Base-by-base conservation (phyloP, 2,113 vertebrate species). In the Aphyosemion australe region DNA sequence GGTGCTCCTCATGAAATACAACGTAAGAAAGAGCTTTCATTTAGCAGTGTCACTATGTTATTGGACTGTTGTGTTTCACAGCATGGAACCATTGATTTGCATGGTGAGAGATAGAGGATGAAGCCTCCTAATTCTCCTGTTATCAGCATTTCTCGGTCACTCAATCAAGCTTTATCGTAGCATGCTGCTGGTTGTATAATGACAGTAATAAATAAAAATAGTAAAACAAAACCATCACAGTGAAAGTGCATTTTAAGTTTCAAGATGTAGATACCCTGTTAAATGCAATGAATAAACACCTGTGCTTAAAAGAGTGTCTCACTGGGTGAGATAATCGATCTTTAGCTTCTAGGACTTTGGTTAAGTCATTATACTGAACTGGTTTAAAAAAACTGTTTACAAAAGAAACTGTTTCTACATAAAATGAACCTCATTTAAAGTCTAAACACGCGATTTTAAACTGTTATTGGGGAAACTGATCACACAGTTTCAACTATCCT, bases 21-120 rank as follows among this genome's bases (percentile, higher is more conserved):
- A 65, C 66, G 68, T 2, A n/a, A 8, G 34, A 20, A 77, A 55
- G 37, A 53, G 78, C 43, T 84, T 83, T 76, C 67, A 64, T 83
- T 72, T 31, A 42, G 64, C 53, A 53, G 53, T 42, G 14, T 52
- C 66, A 63, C 57, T 83, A 79, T 79, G 76, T 79, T 60, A n/a
- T 20, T 41, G 51, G 1, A n/a, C 56, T 75, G 77, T 69, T 87
- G 74, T 70, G 76, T 68, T 52, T 84, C 81, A 72, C 88, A 87
- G 88, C 82, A 75, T 84, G 79, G 70, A 59, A 48, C 63, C 82
- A 79, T 86, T 80, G 84, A 91, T 90, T 91, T 88, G 83, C 87
- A 89, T 86, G 84, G 82, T 14, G 46, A 76, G 80, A 88, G 81
- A 89, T 76, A 82, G 84, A 89, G 70, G 81, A 88, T 75, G 59